Evolutionary conservation across 2,888 invertebrate species (phyloP).

Genomic region (Encarsia formosa): DNA sequence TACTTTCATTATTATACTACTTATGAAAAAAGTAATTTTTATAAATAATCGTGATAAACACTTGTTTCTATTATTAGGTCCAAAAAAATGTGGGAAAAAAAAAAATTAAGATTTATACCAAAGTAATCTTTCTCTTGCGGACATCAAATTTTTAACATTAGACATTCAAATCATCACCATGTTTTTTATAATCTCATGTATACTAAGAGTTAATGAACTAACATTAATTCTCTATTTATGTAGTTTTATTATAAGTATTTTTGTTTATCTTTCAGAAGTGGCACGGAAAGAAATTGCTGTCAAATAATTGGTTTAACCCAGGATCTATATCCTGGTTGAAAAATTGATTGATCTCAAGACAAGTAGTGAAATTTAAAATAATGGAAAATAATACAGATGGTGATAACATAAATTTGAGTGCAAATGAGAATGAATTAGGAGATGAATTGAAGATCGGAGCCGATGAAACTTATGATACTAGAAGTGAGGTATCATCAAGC

Average conservation of each 20-base stretch:
- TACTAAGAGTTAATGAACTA: too few species aligned
- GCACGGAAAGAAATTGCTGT: slow-evolving; percentile 1
- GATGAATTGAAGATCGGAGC: slow-evolving; percentile 77
- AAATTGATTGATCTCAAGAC: slow-evolving; percentile 6
- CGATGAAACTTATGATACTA: slow-evolving; percentile 72
- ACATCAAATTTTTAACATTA: too few species aligned
- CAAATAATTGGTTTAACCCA: slow-evolving; percentile 14
- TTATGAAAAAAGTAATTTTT: too few species aligned
- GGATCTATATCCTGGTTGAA: slow-evolving; percentile 23
- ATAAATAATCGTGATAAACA: too few species aligned
- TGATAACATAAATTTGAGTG: slow-evolving; percentile 46
- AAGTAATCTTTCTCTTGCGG: too few species aligned
- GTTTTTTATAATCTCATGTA: too few species aligned
- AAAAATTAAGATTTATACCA: too few species aligned
- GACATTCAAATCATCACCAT: too few species aligned
- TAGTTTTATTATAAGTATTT: slow-evolving; percentile 30
- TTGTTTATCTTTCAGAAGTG: slow-evolving; percentile 38
- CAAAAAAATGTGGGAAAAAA: too few species aligned
- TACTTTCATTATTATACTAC: too few species aligned
- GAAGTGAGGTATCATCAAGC: slow-evolving; percentile 85
- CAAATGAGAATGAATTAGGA: slow-evolving; percentile 61
- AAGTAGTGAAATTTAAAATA: slow-evolving; percentile 2
- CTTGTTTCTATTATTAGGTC: too few species aligned
- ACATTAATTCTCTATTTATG: too few species aligned
- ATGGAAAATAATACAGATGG: slow-evolving; percentile 28